Evolutionary conservation across 2,113 vertebrate species (phyloP), one percentile per base, ranked within the genome.

Genomic region (Acinonyx jubatus): DNA sequence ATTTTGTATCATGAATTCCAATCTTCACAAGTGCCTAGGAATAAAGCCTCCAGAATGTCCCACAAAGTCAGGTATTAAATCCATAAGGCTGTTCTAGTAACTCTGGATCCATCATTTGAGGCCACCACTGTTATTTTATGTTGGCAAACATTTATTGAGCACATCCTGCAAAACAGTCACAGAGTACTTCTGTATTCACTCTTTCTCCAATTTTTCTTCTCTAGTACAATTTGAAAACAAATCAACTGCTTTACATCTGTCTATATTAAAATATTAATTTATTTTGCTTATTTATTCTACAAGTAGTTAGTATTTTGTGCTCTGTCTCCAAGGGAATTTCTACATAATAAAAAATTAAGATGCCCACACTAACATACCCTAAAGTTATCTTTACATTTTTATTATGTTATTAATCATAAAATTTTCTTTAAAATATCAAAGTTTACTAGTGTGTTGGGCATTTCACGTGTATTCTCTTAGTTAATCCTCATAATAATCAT

Each of bases 401-500:
- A 79, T 65, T 83, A 36, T 66, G 33, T 71, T 89, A 45, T 38
- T 63, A 6, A 89, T 65, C 15, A 55, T 78, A 9, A 14, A 76
- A 13, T 71, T 95, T 41, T 90, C 27, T 94, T 91, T 71, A 89
- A 96, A 81, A 31, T 66, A 71, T 69, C 41, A 78, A 71, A 76
- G 8, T 81, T 94, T 90, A 87, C 15, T 52, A 91, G 90, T 48
- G 23, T n/a, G 14, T 21, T 55, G 2, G 8, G 3, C 90, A 33
- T 95, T 96, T 93, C 63, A 36, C 8, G 83, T 66, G 18, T 25
- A 69, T 15, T 78, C 36, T 92, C 15, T 83, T 78, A 76, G 29
- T 57, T 83, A 79, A 91, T 91, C 57, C 19, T 94, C 18, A 45
- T n/a, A 66, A 38, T 71, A 92, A 61, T 61, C 83, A 68, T 6